Evolutionary conservation across 1,140 invertebrate species (phyloP).

Genomic region (Drosophila watanabei): DNA sequence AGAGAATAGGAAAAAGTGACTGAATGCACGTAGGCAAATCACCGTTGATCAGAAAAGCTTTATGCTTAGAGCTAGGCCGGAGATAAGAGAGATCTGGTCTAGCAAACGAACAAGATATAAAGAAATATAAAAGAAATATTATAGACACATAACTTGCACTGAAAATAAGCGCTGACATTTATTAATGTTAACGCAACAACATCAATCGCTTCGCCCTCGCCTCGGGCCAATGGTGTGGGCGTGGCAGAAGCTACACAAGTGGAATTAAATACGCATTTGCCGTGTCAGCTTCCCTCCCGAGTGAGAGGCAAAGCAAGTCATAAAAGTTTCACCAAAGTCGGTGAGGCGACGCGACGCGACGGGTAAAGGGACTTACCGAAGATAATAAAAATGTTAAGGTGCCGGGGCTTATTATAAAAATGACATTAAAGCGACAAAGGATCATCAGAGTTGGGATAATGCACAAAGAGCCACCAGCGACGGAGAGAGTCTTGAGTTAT

Average conservation of each 20-base stretch:
- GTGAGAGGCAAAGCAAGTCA: constrained; percentile 38
- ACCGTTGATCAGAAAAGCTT: too few species aligned
- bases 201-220: constrained; percentile 38
- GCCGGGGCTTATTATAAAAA: constrained; percentile 76
- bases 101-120: too few species aligned
- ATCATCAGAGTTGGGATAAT: constrained; percentile 19
- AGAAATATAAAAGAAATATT: too few species aligned
- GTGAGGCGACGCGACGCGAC: background rate
- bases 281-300: constrained; percentile 59
- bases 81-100: too few species aligned
- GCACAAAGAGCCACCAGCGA: background rate
- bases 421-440: constrained; percentile 71
- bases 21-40: too few species aligned
- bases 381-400: constrained; percentile 80
- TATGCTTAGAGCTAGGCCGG: too few species aligned
- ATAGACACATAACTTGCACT: too few species aligned
- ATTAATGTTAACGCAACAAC: constrained; percentile 76
- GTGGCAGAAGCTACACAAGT: constrained; percentile 58
- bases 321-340: constrained; percentile 57
- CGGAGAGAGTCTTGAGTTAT: constrained; percentile 48
- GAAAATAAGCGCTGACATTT: constrained; percentile 70
- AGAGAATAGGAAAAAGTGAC: too few species aligned
- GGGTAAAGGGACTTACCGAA: constrained; percentile 28
- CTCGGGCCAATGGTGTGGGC: constrained; percentile 35
- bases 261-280: constrained; percentile 82